A percentile compares a stretch with the other conserved stretches of the same genome.
Conservation (phyloP, 2,888 invertebrate genomes). For the Xestia ashworthii region DNA sequence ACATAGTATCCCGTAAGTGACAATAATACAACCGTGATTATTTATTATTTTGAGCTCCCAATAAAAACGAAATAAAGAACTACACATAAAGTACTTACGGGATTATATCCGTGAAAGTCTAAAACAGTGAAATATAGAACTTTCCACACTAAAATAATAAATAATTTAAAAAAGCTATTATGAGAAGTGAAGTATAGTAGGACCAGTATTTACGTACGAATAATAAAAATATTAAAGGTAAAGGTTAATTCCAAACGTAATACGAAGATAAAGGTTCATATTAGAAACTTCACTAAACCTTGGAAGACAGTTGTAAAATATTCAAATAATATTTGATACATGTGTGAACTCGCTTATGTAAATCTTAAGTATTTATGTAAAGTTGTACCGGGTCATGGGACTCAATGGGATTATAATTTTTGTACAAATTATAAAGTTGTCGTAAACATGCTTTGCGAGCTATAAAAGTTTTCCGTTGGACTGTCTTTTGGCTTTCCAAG, state of each 20-base stretch:
- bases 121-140: no score
- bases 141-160: not conserved
- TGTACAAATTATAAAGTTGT: conserved; percentile 46
- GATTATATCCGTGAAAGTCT: no score
- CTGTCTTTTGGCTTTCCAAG: not conserved
- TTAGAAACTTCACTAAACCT: conserved; percentile 29
- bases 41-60: no score
- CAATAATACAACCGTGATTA: no score
- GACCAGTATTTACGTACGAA: no score
- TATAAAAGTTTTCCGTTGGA: conserved; percentile 2
- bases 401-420: conserved; percentile 46
- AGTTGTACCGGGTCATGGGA: conserved; percentile 24
- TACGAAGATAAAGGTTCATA: conserved; percentile 16
- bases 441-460: conserved; percentile 5
- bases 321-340: conserved; percentile 54
- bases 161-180: not conserved
- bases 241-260: conserved; percentile 25
- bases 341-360: conserved; percentile 54
- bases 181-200: not conserved
- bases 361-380: conserved; percentile 56
- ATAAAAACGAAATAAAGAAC: no score
- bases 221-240: not conserved
- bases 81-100: no score
- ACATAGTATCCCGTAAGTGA: no score
- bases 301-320: conserved; percentile 46